These are phyloP conservation scores for Zaprionus davidi DNA, from an alignment of 1,140 invertebrate genomes.

Conservation along the genomic window DNA sequence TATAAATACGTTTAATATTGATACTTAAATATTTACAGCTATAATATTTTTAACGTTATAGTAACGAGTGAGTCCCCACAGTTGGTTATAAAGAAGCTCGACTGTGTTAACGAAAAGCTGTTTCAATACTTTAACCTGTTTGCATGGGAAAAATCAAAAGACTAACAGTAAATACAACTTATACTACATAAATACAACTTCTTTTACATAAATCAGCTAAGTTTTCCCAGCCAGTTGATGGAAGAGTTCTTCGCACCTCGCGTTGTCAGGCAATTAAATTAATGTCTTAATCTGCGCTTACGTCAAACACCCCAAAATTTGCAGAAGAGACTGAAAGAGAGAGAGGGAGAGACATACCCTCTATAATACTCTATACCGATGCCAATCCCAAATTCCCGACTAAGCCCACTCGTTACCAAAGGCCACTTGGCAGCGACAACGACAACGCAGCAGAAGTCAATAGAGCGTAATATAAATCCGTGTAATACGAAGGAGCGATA, in stretches of 20 bases:
- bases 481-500: conserved; percentile 57
- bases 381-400: conserved; percentile 29
- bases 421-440: conserved; percentile 67
- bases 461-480: conserved; percentile 83
- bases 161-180: conserved; percentile 33
- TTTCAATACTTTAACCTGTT: neutral
- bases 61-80: neutral
- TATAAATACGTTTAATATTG: neutral
- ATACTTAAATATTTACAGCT: neutral
- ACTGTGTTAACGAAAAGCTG: neutral
- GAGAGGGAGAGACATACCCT: conserved; percentile 31
- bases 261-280: conserved; percentile 75
- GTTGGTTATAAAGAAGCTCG: neutral
- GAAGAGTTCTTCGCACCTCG: conserved; percentile 41
- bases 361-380: conserved; percentile 20
- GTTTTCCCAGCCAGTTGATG: conserved; percentile 21
- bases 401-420: conserved; percentile 64
- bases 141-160: conserved; percentile 67
- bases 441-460: conserved; percentile 71
- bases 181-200: conserved; percentile 48
- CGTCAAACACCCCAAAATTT: conserved; percentile 72
- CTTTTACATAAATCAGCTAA: conserved; percentile 54
- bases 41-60: neutral
- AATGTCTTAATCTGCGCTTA: conserved; percentile 82
- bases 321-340: neutral